Base-by-base conservation (phyloP, 1,140 invertebrate species). In the Trialeurodes vaporariorum region DNA sequence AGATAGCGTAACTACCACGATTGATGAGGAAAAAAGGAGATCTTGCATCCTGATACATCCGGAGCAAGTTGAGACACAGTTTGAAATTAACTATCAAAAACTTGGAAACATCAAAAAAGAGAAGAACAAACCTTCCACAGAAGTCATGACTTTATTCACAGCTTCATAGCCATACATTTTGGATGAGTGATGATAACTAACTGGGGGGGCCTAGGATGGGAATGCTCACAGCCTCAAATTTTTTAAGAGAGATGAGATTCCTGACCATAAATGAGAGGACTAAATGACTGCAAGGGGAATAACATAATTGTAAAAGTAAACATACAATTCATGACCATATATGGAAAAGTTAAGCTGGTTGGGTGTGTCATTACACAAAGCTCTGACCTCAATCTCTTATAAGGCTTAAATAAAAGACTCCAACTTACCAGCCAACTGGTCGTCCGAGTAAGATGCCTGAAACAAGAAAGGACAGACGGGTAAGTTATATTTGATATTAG, bases 361-460 rank as follows among this genome's bases (percentile, higher is more conserved):
- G 68, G 69, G 71, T 65, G 67, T 72, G 71, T 70, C 69, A 70
- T 67, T 59, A 72, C 67, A 67, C 68, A 72, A 72, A 76, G 76
- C 70, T 68, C 27, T 70, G 73, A 72, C 75, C 75, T 72, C 75
- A 72, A 67, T 73, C 72, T 71, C 72, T 68, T 71, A 67, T 71
- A 71, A 69, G 49, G 27, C 71, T 62, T 49, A 66, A 59, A 24
- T 64, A 65, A 27, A 63, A 26, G 23, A 27, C 11, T 71, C 76
- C 76, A 72, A 87, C 89, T 90, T 82, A 93, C 91, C 91, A 76
- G 88, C 86, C 79, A 93, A 85, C 82, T 93, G 91, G 83, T 94
- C 91, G 81, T 94, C 92, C 34, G 87, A 87, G 79, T 92, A 92
- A 74, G 89, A 88, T 76, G 87, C 89, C 91, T 93, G 84, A 67